Evolutionary conservation across 2,888 invertebrate species (phyloP), one percentile per base, ranked within the genome.

Genomic region (Epicampocera succincta): DNA sequence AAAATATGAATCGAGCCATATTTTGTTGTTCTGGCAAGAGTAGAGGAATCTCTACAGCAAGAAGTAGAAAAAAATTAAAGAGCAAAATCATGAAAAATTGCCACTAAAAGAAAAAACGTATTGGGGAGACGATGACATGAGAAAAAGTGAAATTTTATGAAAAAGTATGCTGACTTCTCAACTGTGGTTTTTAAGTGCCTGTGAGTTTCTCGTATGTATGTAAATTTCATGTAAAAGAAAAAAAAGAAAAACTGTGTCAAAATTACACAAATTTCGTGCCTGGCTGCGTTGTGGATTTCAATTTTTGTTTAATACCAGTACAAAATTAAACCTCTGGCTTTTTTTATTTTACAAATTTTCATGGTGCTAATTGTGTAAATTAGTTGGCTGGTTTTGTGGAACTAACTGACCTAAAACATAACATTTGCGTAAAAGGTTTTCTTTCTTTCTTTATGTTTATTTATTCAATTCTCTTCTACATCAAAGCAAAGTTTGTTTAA

Each of bases 291-390:
- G 25, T 69, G 50, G 29, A 61, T 76, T 76, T 76, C 2, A 61
- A 54, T 61, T 56, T 76, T 33, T 33, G 6, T 33, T 63, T 2
- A 56, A 29, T 44, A 38, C 29, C 25, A 44, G 44, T 44, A 38
- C 29, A 40, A 44, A 52, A 50, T 42, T 48, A 38, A 58, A 50
- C 54, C 50, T 50, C 21, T 50, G 40, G 38, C 58, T 63, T 44
- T 60, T 40, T 50, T 60, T 42, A 17, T 61, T 46, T 44, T 44
- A 50, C 8, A 15, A 61, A 56, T 71, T 66, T 78, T 73, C 58
- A 68, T 73, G 72, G 66, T 79, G 78, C 72, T 79, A 79, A 79
- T 73, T 72, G 71, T 72, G 33, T 44, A 48, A 75, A 58, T 66
- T 29, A 42, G 19, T 12, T 21, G 12, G n/a, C 6, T 19, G 29